Evolutionary conservation across 2,888 invertebrate species (phyloP).

Genomic region (Xylocampa areola): DNA sequence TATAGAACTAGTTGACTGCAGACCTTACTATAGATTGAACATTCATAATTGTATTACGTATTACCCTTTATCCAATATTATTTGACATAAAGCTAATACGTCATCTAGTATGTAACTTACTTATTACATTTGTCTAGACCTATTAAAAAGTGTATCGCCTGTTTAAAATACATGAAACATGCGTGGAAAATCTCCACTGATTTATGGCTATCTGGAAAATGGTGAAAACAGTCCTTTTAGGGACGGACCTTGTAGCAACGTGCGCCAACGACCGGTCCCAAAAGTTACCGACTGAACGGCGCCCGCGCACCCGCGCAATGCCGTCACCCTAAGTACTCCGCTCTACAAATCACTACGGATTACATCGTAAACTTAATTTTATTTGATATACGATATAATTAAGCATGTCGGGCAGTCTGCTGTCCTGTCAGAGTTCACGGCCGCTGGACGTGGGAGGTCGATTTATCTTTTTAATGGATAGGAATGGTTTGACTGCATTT

Average conservation of each 20-base stretch:
- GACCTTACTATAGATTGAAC: conserved; percentile 18
- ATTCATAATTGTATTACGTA: neutral
- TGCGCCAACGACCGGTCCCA: conserved; percentile 51
- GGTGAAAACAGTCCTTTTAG: conserved; percentile 50
- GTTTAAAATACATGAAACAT: neutral
- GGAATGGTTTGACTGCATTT: conserved; percentile 29
- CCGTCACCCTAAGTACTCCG: conserved; percentile 36
- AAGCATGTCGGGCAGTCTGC: conserved; percentile 50
- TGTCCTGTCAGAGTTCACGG: conserved; percentile 59
- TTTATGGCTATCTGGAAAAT: conserved; percentile 31
- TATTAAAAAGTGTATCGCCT: no score
- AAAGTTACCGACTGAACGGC: conserved; percentile 51
- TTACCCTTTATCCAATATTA: neutral
- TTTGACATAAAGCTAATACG: neutral
- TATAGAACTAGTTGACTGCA: conserved; percentile 23
- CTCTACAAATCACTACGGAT: conserved; percentile 52
- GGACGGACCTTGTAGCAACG: conserved; percentile 41
- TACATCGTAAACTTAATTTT: conserved; percentile 52
- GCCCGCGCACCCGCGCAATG: conserved; percentile 46
- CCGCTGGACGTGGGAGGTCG: conserved; percentile 62
- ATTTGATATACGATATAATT: conserved; percentile 65
- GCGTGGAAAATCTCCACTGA: neutral
- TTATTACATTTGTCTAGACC: neutral
- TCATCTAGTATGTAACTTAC: neutral
- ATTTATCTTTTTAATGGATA: conserved; percentile 43